Evolutionary conservation across 2,888 invertebrate species (phyloP).

Genomic region (Trichogramma dendrolimi): DNA sequence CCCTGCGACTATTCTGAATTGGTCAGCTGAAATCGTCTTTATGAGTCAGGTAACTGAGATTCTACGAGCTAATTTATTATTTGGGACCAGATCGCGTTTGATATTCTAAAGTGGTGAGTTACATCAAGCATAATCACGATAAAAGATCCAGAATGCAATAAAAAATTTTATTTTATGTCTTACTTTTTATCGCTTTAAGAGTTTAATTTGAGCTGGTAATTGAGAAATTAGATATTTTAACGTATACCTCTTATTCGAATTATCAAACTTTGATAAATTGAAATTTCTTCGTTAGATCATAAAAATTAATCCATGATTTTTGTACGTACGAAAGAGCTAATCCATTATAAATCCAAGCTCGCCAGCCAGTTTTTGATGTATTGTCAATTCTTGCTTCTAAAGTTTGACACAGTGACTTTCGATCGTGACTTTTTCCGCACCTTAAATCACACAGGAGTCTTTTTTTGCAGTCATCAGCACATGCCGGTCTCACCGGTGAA

Average conservation of each 20-base stretch:
- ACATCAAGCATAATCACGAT: too few species aligned
- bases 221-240: neutral
- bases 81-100: too few species aligned
- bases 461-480: constrained; percentile 82
- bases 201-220: neutral
- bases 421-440: constrained; percentile 82
- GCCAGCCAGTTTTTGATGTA: constrained; percentile 73
- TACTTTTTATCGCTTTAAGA: too few species aligned
- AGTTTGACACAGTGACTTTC: constrained; percentile 75
- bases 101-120: too few species aligned
- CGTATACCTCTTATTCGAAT: neutral
- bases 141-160: too few species aligned
- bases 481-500: constrained; percentile 75
- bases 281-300: neutral
- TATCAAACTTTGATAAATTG: neutral
- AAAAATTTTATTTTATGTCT: too few species aligned
- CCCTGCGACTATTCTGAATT: too few species aligned
- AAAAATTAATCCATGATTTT: constrained; percentile 35
- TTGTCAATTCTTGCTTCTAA: constrained; percentile 81
- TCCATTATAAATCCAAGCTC: constrained; percentile 83
- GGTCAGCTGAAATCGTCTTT: too few species aligned
- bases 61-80: too few species aligned
- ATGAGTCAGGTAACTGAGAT: too few species aligned
- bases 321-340: constrained; percentile 80
- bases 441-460: constrained; percentile 80